These are phyloP conservation scores for Spodoptera litura DNA, from an alignment of 1,140 invertebrate species.

Conservation along the genomic window DNA sequence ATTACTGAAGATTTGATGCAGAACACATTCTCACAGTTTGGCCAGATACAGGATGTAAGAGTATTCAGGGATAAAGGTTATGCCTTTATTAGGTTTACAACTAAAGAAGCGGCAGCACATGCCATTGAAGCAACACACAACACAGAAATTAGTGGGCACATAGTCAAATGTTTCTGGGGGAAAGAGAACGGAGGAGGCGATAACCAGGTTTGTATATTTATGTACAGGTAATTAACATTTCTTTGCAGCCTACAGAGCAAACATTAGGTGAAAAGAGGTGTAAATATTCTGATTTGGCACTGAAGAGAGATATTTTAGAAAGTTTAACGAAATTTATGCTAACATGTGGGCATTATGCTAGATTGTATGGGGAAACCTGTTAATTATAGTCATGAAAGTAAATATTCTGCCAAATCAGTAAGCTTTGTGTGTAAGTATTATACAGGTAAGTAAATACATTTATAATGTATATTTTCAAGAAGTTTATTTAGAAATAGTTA, in stretches of 20 bases:
- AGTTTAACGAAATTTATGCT: neutral
- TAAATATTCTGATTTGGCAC: neutral
- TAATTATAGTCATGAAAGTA: neutral
- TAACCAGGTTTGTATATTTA: slow-evolving; percentile 72
- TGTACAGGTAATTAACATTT: slow-evolving; percentile 26
- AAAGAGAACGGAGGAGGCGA: slow-evolving; percentile 91
- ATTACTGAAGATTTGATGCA: slow-evolving; percentile 98
- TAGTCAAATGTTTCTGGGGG: slow-evolving; percentile 99
- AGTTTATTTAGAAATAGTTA: too few relatives aligned
- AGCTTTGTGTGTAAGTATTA: too few relatives aligned
- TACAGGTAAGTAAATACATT: too few relatives aligned
- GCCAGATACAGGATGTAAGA: slow-evolving; percentile 98
- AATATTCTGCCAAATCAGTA: too few relatives aligned
- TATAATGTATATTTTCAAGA: too few relatives aligned
- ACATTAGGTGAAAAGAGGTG: neutral
- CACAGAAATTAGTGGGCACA: slow-evolving; percentile 97
- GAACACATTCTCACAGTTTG: slow-evolving; percentile 97
- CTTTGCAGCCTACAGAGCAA: slow-evolving; percentile 20
- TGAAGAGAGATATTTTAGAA: neutral
- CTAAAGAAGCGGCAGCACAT: slow-evolving; percentile 98
- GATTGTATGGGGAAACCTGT: neutral
- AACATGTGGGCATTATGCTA: neutral
- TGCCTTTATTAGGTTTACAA: slow-evolving; percentile 99
- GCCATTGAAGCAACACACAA: slow-evolving; percentile 99
- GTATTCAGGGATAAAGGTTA: slow-evolving; percentile 99